These are phyloP conservation scores for Stictocephala bisonia DNA, from an alignment of 2,888 invertebrate genomes.

Conservation along the genomic window DNA sequence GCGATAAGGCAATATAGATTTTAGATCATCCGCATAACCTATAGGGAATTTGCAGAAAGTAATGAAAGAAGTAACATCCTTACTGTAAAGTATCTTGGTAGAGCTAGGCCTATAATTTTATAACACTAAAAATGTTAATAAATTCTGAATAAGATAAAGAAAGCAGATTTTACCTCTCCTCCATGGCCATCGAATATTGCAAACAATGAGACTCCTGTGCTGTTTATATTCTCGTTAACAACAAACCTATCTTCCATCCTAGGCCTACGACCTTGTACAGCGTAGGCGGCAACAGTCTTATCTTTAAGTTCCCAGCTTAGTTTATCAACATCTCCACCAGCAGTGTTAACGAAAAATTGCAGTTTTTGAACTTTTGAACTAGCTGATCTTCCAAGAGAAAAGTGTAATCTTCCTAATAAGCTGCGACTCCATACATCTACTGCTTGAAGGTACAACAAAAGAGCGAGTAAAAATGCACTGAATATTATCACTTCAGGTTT, in stretches of 20 bases:
- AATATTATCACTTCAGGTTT: conserved; percentile 84
- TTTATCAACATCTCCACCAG: conserved; percentile 65
- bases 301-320: conserved; percentile 82
- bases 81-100: no score
- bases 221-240: conserved; percentile 85
- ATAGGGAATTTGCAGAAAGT: no score
- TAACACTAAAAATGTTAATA: no score
- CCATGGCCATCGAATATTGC: conserved; percentile 97
- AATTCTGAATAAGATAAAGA: no score
- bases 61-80: no score
- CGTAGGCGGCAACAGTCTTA: conserved; percentile 84
- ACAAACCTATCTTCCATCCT: conserved; percentile 97
- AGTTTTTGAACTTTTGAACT: conserved; percentile 68
- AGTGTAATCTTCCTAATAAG: conserved; percentile 76
- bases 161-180: conserved; percentile 83
- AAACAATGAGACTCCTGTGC: conserved; percentile 87
- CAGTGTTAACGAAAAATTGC: conserved; percentile 63
- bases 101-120: no score
- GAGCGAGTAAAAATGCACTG: conserved; percentile 75
- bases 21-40: no score
- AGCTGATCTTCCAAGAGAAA: conserved; percentile 64
- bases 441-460: conserved; percentile 84
- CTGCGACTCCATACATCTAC: conserved; percentile 84
- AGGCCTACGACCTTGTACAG: conserved; percentile 88
- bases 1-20: no score